phyloP scores from a whole-genome alignment of 2,888 invertebrate genomes.

The Erpobdella octoculata region DNA sequence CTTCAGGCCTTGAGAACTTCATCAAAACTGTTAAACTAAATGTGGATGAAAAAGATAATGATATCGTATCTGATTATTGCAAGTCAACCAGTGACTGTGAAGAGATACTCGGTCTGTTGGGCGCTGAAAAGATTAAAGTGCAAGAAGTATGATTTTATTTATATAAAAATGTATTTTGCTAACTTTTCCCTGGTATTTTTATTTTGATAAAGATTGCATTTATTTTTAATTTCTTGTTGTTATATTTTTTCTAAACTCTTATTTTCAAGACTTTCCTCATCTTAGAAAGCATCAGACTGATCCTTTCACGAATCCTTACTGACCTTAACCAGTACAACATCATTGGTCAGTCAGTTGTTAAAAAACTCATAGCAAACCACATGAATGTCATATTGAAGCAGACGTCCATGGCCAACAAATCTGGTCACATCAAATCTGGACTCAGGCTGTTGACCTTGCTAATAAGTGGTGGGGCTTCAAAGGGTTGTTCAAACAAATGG shows the following conservation, averaged over 20 bases:
- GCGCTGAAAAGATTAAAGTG: not conserved
- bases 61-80: not conserved
- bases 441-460: slow-evolving; percentile 11
- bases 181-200: too few relatives aligned
- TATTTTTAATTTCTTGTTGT: not conserved
- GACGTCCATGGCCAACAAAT: slow-evolving; percentile 21
- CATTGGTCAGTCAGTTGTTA: not conserved
- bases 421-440: slow-evolving; percentile 11
- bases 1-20: not conserved
- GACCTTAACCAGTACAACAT: slow-evolving; percentile 13
- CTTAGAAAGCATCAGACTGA: not conserved
- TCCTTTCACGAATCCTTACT: not conserved
- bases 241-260: too few relatives aligned
- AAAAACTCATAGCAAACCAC: not conserved
- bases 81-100: slow-evolving; percentile 9
- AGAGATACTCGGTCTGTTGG: slow-evolving; percentile 10
- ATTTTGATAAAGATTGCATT: too few relatives aligned
- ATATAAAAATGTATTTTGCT: too few relatives aligned
- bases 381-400: not conserved
- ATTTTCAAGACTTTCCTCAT: not conserved
- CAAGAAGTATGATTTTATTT: not conserved
- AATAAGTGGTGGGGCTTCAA: slow-evolving; percentile 8
- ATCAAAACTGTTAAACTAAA: not conserved
- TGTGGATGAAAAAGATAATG: not conserved
- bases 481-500: slow-evolving; percentile 8